Percentiles rank a stretch among this genome's conserved stretches.
Evolutionary conservation across 2,888 invertebrate genomes (phyloP).

Genomic region (Synergus gifuensis): DNA sequence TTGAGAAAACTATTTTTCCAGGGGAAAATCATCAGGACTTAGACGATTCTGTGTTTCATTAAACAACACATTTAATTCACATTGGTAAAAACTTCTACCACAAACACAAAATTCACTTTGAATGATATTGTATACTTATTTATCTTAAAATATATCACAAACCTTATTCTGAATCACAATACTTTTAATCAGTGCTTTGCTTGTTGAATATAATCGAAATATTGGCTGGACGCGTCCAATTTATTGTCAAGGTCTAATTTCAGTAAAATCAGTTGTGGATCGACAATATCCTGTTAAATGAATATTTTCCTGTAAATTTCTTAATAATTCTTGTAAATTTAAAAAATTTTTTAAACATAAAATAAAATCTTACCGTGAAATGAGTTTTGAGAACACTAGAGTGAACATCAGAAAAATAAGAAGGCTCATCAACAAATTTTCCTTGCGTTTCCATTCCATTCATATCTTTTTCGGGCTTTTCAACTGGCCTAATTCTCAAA

Average conservation of each 20-base stretch:
- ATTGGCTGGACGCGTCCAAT: slow-evolving; percentile 32
- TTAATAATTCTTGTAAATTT: neutral
- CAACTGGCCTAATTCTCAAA: slow-evolving; percentile 58
- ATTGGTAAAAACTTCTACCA: slow-evolving; percentile 1
- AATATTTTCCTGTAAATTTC: neutral
- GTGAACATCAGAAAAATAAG: slow-evolving; percentile 6
- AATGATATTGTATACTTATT: slow-evolving; percentile 24
- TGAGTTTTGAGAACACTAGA: slow-evolving; percentile 15
- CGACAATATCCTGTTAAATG: slow-evolving; percentile 24
- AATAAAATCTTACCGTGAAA: slow-evolving; percentile 25
- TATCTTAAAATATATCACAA: slow-evolving; percentile 14
- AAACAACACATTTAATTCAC: neutral
- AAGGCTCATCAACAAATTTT: slow-evolving; percentile 18
- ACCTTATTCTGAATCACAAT: neutral
- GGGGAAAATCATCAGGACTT: slow-evolving; percentile 33
- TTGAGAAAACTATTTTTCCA: slow-evolving; percentile 10
- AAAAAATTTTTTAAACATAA: neutral
- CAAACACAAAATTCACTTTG: neutral
- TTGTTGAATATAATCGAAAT: slow-evolving; percentile 25
- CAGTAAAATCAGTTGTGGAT: slow-evolving; percentile 34
- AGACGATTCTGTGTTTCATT: slow-evolving; percentile 18
- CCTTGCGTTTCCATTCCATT: neutral
- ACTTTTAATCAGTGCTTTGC: slow-evolving; percentile 3
- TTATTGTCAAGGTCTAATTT: slow-evolving; percentile 34
- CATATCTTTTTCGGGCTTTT: slow-evolving; percentile 67